A percentile compares a stretch with the other conserved stretches of the same genome.
These are phyloP conservation scores for Leucoma salicis DNA, from an alignment of 2,888 invertebrate genomes.

Conservation along the genomic window DNA sequence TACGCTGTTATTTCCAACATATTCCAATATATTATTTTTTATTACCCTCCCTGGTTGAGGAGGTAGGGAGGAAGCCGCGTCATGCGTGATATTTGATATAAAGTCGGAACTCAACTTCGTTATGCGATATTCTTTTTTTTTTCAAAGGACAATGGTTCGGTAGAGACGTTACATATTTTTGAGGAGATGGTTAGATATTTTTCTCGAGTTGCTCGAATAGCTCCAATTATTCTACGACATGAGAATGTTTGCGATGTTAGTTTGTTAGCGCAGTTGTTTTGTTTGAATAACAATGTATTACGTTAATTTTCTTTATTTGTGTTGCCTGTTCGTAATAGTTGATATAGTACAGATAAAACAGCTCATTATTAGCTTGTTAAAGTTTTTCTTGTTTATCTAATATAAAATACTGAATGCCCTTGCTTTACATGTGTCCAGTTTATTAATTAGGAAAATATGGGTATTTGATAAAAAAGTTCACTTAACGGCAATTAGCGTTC, in stretches of 20 bases:
- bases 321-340: too few relatives aligned
- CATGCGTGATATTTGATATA: conserved; percentile 83
- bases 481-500: too few relatives aligned
- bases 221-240: conserved; percentile 75
- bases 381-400: too few relatives aligned
- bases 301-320: conserved; percentile 17
- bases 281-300: conserved; percentile 25
- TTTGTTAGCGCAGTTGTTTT: conserved; percentile 57
- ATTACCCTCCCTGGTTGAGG: conserved; percentile 66
- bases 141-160: conserved; percentile 79
- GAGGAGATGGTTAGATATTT: conserved; percentile 70
- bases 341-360: too few relatives aligned
- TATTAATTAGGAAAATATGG: too few relatives aligned
- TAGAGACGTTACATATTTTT: conserved; percentile 72
- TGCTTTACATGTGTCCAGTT: too few relatives aligned
- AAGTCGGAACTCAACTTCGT: conserved; percentile 81
- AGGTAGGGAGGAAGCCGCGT: conserved; percentile 62
- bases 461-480: too few relatives aligned
- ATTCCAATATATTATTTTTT: conserved; percentile 84
- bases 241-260: conserved; percentile 60
- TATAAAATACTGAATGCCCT: too few relatives aligned
- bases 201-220: conserved; percentile 63
- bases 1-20: conserved; percentile 83
- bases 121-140: conserved; percentile 81
- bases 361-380: too few relatives aligned